Percentiles rank a stretch among this genome's conserved stretches.
Evolutionary conservation across 2,797 vertebrate species (phyloP).

Genomic region (Rhincodon typus): DNA sequence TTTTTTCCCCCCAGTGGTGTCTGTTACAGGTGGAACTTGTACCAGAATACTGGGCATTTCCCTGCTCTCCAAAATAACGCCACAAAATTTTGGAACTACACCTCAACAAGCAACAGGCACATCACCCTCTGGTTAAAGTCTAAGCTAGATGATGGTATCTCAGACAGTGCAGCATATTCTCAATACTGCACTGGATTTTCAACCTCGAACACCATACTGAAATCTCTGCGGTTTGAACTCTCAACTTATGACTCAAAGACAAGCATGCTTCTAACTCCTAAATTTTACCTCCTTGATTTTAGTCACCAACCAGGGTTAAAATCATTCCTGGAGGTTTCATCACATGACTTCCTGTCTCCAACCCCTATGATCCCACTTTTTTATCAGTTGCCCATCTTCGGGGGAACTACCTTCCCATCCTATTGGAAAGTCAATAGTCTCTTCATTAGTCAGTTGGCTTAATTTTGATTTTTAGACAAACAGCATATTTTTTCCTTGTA

Average conservation of each 20-base stretch:
- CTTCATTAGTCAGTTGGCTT: not conserved
- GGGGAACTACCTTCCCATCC: not conserved
- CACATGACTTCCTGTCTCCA: not conserved
- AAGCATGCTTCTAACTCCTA: too few relatives aligned
- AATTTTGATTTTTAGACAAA: not conserved
- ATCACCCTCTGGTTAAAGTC: not conserved
- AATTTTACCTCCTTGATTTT: not conserved
- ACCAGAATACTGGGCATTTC: not conserved
- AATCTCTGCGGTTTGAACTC: not conserved
- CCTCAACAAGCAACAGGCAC: not conserved
- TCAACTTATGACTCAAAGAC: not conserved
- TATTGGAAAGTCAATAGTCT: not conserved
- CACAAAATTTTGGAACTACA: too few relatives aligned
- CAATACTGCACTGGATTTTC: not conserved
- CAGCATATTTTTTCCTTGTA: not conserved
- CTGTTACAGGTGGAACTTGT: not conserved
- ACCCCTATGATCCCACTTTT: too few relatives aligned
- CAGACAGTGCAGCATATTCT: not conserved
- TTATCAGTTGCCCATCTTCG: not conserved
- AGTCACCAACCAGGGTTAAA: too few relatives aligned
- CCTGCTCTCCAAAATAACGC: not conserved
- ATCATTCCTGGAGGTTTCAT: not conserved
- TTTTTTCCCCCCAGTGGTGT: not conserved
- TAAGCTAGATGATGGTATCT: not conserved
- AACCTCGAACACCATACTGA: not conserved